These are phyloP conservation scores for Antechinus flavipes DNA, from an alignment of 2,113 vertebrate species.

Conservation along the genomic window DNA sequence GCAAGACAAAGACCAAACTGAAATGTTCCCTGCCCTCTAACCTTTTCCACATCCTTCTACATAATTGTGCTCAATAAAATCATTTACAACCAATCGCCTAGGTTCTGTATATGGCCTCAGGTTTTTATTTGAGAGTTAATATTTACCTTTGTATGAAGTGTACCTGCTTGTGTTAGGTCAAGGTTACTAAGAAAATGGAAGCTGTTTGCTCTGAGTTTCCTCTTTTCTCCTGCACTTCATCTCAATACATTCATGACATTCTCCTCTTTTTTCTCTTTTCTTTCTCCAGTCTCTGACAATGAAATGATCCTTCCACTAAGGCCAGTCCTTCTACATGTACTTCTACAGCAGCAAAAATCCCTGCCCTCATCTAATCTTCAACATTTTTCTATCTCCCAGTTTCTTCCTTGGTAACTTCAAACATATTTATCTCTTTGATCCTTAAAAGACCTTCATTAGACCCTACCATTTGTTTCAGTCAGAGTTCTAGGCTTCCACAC, in stretches of 20 bases:
- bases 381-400: neutral
- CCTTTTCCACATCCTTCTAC: neutral
- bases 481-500: neutral
- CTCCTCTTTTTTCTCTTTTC: neutral
- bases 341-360: neutral
- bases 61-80: slow-evolving; percentile 11
- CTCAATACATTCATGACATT: neutral
- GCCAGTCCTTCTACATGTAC: neutral
- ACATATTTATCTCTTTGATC: neutral
- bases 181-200: neutral
- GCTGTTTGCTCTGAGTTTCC: neutral
- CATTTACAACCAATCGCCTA: neutral
- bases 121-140: slow-evolving; percentile 37
- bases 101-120: neutral
- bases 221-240: neutral
- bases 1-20: slow-evolving; percentile 41
- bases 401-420: neutral
- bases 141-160: neutral
- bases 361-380: neutral
- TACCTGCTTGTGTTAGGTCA: neutral
- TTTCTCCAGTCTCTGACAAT: neutral
- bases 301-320: neutral
- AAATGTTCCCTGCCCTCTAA: neutral
- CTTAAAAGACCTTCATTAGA: neutral
- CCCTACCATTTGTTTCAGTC: neutral